Evolutionary conservation across 1,140 invertebrate genomes (phyloP).

Genomic region (Choristoneura fumiferana): DNA sequence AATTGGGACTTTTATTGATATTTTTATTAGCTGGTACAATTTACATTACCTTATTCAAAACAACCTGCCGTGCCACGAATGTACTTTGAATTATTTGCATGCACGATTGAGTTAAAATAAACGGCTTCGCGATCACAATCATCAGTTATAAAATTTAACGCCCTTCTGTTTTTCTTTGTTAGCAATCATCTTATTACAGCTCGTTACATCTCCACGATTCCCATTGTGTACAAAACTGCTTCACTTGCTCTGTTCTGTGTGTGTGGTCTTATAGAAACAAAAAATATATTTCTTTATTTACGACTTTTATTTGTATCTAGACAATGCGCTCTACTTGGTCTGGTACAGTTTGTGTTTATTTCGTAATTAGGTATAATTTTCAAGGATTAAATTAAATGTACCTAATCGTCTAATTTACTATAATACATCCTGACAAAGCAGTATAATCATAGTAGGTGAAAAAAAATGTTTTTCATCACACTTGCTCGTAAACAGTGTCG

Average conservation of each 20-base stretch:
- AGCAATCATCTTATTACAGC: slow-evolving; percentile 30
- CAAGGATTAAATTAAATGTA: too few species aligned
- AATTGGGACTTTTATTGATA: slow-evolving; percentile 5
- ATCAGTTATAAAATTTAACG: slow-evolving; percentile 21
- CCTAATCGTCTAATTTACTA: too few species aligned
- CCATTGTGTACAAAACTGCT: slow-evolving; percentile 33
- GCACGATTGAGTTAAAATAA: slow-evolving; percentile 5
- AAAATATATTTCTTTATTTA: too few species aligned
- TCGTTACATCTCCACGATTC: slow-evolving; percentile 28
- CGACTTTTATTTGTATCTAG: too few species aligned
- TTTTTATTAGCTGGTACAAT: neutral
- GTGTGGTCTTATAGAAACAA: slow-evolving; percentile 15
- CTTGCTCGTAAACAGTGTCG: too few species aligned
- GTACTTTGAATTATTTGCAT: neutral
- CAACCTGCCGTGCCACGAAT: neutral
- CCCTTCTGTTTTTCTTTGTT: slow-evolving; percentile 24
- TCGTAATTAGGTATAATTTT: too few species aligned
- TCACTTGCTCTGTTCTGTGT: slow-evolving; percentile 27
- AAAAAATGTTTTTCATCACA: too few species aligned
- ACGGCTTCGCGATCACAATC: neutral
- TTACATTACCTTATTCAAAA: neutral
- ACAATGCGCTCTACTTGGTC: too few species aligned
- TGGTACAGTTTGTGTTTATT: too few species aligned
- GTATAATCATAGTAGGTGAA: too few species aligned
- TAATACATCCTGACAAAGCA: too few species aligned